Evolutionary conservation across 2,888 invertebrate species (phyloP), one percentile per base, ranked within the genome.

Genomic region (Sussaba pulchella): DNA sequence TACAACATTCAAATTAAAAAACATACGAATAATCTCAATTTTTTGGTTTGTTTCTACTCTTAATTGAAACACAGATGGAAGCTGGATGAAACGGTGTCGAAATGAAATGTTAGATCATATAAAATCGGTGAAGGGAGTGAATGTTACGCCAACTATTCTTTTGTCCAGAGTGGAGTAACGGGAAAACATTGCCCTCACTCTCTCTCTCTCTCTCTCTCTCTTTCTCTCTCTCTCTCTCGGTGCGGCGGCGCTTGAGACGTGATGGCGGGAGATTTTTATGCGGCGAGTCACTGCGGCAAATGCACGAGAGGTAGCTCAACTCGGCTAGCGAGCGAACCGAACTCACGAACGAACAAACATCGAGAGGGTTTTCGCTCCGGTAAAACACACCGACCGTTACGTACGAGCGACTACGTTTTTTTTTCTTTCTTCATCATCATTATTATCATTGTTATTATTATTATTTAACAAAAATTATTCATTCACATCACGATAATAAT

Each of bases 351-450:
- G 19, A 12, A 24, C 47, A 21, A 26, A 50, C 52, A 61, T 67
- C 45, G 47, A 71, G n/a, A n/a, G 79, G 75, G 79, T 80, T 80
- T 70, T 52, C 75, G 66, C 71, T 71, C 66, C 64, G 76, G 52
- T 72, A 67, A 72, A 76, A 63, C 67, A 47, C 71, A 71, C 80
- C 66, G 12, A 72, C 76, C 81, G 81, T 77, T 81, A 81, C 81
- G 72, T 77, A 45, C 64, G 77, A 69, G 54, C 24, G 69, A 69
- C 26, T 41, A n/a, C 14, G 3, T 47, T 64, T 64, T 66, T 66
- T 47, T 64, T 66, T 43, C 39, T 24, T 43, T 61, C 45, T 45
- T 45, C 4, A 14, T 47, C 14, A 14, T 47, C 17, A 14, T 14
- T 47, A 14, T 47, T 14, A 1, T 14, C 2, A 14, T 19, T 14